phyloP scores from a whole-genome alignment of 2,888 invertebrate species.

The Harmothoe impar region DNA sequence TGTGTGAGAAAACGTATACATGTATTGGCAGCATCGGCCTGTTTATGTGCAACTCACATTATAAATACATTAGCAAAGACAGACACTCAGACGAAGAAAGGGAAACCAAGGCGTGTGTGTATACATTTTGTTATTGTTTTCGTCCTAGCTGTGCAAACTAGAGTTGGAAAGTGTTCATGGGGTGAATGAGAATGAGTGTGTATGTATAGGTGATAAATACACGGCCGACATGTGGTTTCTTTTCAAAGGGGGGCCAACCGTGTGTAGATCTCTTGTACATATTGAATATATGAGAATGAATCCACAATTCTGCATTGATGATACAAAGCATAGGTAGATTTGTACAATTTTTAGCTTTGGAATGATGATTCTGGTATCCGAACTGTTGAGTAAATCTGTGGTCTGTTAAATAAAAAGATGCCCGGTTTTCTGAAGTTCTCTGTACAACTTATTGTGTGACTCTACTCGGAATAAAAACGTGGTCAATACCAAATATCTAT shows the following conservation, averaged over 20 bases:
- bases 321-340: constrained; percentile 55
- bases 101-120: constrained; percentile 17
- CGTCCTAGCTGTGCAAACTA: constrained; percentile 58
- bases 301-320: constrained; percentile 37
- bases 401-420: constrained; percentile 49
- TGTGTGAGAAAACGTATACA: not conserved
- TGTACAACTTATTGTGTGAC: constrained; percentile 63
- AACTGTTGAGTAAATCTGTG: constrained; percentile 62
- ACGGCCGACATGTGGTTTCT: constrained; percentile 44
- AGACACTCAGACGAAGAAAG: constrained; percentile 30
- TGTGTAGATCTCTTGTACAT: constrained; percentile 45
- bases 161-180: constrained; percentile 46
- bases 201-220: constrained; percentile 47
- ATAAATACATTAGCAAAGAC: not conserved
- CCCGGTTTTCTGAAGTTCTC: constrained; percentile 62
- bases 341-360: constrained; percentile 62
- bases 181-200: constrained; percentile 28
- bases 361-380: constrained; percentile 61
- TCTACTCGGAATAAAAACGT: constrained; percentile 63
- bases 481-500: constrained; percentile 49
- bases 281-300: constrained; percentile 18
- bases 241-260: not conserved
- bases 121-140: constrained; percentile 58
- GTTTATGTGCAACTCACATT: constrained; percentile 2
- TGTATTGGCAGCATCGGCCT: not conserved